Conservation (phyloP, 1,140 invertebrate species). For the Protaetia brevitarsis region DNA sequence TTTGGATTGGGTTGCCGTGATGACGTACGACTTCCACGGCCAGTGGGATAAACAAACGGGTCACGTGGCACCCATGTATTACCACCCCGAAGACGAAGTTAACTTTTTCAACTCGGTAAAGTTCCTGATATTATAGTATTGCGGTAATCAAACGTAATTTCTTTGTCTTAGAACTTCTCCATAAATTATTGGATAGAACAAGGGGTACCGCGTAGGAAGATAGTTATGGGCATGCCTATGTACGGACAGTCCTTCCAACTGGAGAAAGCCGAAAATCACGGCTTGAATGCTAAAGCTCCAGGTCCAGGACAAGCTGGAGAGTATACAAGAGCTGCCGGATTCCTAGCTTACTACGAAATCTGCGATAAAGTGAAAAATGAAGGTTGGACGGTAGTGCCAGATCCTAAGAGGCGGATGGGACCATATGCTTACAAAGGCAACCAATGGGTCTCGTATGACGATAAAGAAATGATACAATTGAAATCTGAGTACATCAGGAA, state of each 20-base stretch:
- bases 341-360: conserved; percentile 88
- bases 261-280: conserved; percentile 56
- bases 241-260: conserved; percentile 85
- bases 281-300: conserved; percentile 70
- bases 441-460: conserved; percentile 89
- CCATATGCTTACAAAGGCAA: conserved; percentile 82
- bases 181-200: conserved; percentile 85
- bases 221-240: conserved; percentile 87
- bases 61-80: conserved; percentile 77
- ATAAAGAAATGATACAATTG: conserved; percentile 70
- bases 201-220: conserved; percentile 73
- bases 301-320: conserved; percentile 74
- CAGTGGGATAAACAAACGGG: conserved; percentile 82
- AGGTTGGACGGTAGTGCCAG: conserved; percentile 77
- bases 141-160: neutral
- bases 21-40: conserved; percentile 85
- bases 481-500: conserved; percentile 75
- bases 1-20: conserved; percentile 82
- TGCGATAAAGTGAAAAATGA: conserved; percentile 72
- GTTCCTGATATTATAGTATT: conserved; percentile 33
- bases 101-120: conserved; percentile 65
- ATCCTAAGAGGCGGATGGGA: conserved; percentile 72
- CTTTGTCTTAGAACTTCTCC: conserved; percentile 67
- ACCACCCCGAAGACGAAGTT: conserved; percentile 75
- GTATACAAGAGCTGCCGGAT: conserved; percentile 79